Evolutionary conservation across 2,888 invertebrate genomes (phyloP), one percentile per base, ranked within the genome.

Genomic region (Athalia circularis): DNA sequence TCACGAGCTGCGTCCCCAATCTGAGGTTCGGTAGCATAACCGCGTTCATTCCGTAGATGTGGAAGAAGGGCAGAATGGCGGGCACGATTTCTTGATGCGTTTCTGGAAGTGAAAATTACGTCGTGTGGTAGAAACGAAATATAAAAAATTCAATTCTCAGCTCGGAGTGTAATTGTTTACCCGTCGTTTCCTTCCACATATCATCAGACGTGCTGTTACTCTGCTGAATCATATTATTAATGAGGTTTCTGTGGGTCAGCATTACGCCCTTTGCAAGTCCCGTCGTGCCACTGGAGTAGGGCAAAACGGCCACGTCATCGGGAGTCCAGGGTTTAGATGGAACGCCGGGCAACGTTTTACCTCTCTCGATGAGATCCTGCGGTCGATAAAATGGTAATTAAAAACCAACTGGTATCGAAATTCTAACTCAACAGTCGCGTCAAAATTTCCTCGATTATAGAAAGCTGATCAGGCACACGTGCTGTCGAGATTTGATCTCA

Each of bases 281-380:
- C 0, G 93, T 93, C 0, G 94, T 94, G 1, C 94, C 93, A 82
- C 93, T 93, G 13, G 93, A 93, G 85, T 92, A 94, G 0, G 93
- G 94, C 50, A 94, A 84, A 1, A 92, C 82, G 0, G 91, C 91
- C 78, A 87, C 7, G 48, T 90, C 88, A 5, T 89, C 82, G 0
- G 82, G 59, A 3, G 80, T 81, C 47, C 70, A 72, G 0, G 29
- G 67, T 4, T 50, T 78, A 1, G 43, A 80, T 0, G 87, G 82
- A 29, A 87, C 13, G 2, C 68, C 67, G 0, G 86, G 84, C 13
- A 89, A 78, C 0, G 84, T 77, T 80, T 89, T 88, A 0, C 90
- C 90, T 61, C 84, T 86, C 0, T 81, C 79, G 7, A 89, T 82
- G 8, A 90, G 82, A 78, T 90, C 90, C 90, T 90, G 45, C 9